Base-by-base conservation (phyloP, 2,888 invertebrate species). In the Stenoptilia bipunctidactyla region DNA sequence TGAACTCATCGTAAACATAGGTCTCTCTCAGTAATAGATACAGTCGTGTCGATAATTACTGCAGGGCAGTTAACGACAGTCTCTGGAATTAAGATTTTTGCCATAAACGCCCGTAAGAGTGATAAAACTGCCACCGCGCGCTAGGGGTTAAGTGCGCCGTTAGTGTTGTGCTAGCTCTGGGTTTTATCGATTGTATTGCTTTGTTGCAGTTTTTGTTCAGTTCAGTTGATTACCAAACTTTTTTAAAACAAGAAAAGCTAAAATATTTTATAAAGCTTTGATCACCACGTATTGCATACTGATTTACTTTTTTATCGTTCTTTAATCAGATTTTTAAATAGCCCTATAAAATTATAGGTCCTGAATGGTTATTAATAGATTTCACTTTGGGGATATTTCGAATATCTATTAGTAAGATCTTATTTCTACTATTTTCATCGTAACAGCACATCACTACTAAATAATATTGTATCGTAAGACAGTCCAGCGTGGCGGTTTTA, bases 401-500 rank as follows among this genome's bases (percentile, higher is more conserved):
- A n/a, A n/a, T n/a, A n/a, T n/a, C n/a, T n/a, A n/a, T n/a, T n/a
- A n/a, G n/a, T n/a, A n/a, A n/a, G n/a, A n/a, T n/a, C n/a, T n/a
- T n/a, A n/a, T n/a, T n/a, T n/a, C n/a, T n/a, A n/a, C n/a, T n/a
- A n/a, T n/a, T n/a, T n/a, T n/a, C n/a, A n/a, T n/a, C n/a, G n/a
- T n/a, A n/a, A n/a, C n/a, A 8, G 20, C 3, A 13, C 34, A 34
- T 34, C 34, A 3, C 34, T 34, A 34, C 13, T 47, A 68, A 50
- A 56, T 65, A 55, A 73, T 74, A 66, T 20, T 38, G 41, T 45
- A 50, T 54, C 56, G 61, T 59, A 59, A 68, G 63, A 65, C 73
- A 79, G 83, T 83, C 83, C 83, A 74, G 82, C 65, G 71, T 82
- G 82, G 77, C 83, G 62, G 77, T 83, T 83, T 83, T 83, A 83